phyloP scores from a whole-genome alignment of 2,888 invertebrate genomes.

The Geophilus truncorum region DNA sequence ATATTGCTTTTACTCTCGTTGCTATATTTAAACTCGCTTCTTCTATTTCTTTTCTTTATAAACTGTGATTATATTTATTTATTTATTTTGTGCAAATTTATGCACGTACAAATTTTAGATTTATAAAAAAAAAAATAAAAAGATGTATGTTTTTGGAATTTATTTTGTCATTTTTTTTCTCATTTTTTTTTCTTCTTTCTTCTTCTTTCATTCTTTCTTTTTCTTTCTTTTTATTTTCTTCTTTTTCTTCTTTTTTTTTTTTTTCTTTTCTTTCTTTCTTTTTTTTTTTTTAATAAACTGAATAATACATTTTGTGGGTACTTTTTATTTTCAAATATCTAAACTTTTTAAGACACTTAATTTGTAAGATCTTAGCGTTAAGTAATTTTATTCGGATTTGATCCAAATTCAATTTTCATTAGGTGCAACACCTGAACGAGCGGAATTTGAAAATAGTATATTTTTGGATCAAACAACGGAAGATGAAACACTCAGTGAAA shows the following conservation, averaged over 20 bases:
- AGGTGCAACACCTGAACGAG: conserved; percentile 64
- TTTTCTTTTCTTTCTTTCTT: neutral
- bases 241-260: neutral
- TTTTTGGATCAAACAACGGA: conserved; percentile 45
- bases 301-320: neutral
- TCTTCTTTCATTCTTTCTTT: neutral
- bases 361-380: neutral
- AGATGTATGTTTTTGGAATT: too few relatives aligned
- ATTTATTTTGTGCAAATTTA: neutral
- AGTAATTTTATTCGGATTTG: neutral
- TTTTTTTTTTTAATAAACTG: neutral
- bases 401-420: conserved; percentile 8
- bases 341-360: neutral
- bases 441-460: conserved; percentile 69
- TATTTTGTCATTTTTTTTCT: neutral
- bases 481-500: conserved; percentile 62
- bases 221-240: neutral
- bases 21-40: neutral
- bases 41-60: neutral
- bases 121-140: too few relatives aligned
- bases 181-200: neutral
- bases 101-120: neutral
- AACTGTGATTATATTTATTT: too few relatives aligned
- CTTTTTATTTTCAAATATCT: too few relatives aligned
- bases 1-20: neutral